Conservation (phyloP, 2,888 invertebrate species). For the Branchipolynoe longqiensis region DNA sequence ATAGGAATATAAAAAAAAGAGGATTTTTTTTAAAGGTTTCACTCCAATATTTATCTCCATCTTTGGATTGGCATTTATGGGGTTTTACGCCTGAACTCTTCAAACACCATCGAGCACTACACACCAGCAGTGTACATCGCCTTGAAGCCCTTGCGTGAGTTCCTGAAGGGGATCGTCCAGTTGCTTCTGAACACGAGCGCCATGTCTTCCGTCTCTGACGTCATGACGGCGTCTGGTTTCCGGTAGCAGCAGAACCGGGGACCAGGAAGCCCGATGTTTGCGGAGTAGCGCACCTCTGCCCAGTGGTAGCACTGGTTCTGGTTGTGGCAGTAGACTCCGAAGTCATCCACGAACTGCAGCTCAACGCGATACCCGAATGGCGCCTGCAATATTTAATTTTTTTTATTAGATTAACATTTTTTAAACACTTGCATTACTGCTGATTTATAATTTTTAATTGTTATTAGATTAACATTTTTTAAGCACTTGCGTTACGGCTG, state of each 20-base stretch:
- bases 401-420: constrained; percentile 36
- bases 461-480: too few species aligned
- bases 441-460: too few species aligned
- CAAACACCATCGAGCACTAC: too few species aligned
- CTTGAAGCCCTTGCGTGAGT: constrained; percentile 40
- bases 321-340: constrained; percentile 51
- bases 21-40: too few species aligned
- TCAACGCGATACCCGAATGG: background rate
- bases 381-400: constrained; percentile 8
- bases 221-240: constrained; percentile 53
- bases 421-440: constrained; percentile 66
- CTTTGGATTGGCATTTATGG: background rate
- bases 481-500: too few species aligned
- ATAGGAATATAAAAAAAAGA: too few species aligned
- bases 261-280: constrained; percentile 51
- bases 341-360: constrained; percentile 32
- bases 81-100: too few species aligned
- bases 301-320: constrained; percentile 54
- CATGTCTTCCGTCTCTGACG: constrained; percentile 64
- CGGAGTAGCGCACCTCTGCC: constrained; percentile 57
- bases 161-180: background rate
- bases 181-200: constrained; percentile 66
- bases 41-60: too few species aligned
- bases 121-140: constrained; percentile 22
- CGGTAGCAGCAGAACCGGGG: constrained; percentile 67